phyloP scores from a whole-genome alignment of 2,888 invertebrate genomes.

The Hydraecia micacea region DNA sequence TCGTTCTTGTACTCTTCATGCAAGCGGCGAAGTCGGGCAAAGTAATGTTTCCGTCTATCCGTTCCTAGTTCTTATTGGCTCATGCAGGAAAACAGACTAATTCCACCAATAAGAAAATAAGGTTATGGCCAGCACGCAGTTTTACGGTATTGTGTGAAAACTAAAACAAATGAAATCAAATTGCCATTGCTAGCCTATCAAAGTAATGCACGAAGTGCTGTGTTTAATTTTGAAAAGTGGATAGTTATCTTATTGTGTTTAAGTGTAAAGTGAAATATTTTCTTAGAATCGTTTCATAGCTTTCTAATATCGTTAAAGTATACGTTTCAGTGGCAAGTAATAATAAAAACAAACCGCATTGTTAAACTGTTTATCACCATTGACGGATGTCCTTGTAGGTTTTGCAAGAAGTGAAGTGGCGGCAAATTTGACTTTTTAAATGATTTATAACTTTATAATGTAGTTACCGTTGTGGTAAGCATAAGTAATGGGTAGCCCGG shows the following conservation, averaged over 20 bases:
- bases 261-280: conserved; percentile 67
- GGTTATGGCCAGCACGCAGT: conserved; percentile 22
- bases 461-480: conserved; percentile 66
- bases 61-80: conserved; percentile 50
- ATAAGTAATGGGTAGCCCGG: conserved; percentile 84
- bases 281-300: conserved; percentile 41
- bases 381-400: conserved; percentile 89
- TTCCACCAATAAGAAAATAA: conserved; percentile 53
- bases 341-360: conserved; percentile 80
- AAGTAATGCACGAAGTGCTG: conserved; percentile 72
- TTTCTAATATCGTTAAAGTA: conserved; percentile 46
- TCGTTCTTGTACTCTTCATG: conserved; percentile 20
- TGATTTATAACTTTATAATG: conserved; percentile 77
- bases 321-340: conserved; percentile 53
- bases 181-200: conserved; percentile 77
- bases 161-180: conserved; percentile 74
- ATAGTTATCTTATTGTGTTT: conserved; percentile 68
- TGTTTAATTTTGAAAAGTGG: conserved; percentile 66
- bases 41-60: neutral
- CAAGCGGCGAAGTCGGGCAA: neutral
- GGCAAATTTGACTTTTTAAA: conserved; percentile 87
- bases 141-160: conserved; percentile 51
- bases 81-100: fast-evolving
- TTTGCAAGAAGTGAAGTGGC: conserved; percentile 87
- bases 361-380: conserved; percentile 89